phyloP scores from a whole-genome alignment of 2,888 invertebrate genomes.

The Julus scandinavius region DNA sequence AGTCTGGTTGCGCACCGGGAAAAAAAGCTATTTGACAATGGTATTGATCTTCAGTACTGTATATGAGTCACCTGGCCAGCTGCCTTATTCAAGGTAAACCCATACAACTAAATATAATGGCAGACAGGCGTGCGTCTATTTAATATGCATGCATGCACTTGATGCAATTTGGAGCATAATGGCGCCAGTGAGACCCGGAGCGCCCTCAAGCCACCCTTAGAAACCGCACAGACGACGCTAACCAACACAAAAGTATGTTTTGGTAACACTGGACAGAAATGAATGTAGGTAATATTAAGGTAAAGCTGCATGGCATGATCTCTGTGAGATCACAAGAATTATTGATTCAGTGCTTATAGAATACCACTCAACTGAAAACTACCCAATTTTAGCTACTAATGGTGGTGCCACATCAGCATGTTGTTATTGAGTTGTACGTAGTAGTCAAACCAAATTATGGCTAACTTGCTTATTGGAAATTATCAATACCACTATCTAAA shows the following conservation, averaged over 20 bases:
- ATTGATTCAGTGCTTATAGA: no score
- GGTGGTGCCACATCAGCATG: no score
- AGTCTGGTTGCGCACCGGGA: not conserved
- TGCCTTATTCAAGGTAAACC: slow-evolving; percentile 27
- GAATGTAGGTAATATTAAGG: not conserved
- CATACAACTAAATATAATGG: not conserved
- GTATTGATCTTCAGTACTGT: not conserved
- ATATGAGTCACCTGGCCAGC: slow-evolving; percentile 18
- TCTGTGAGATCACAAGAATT: not conserved
- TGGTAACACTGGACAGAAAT: no score
- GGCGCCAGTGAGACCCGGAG: not conserved
- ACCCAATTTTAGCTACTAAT: no score
- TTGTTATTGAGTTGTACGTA: no score
- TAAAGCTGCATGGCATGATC: not conserved
- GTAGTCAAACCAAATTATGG: no score
- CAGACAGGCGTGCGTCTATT: slow-evolving; percentile 9
- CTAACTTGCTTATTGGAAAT: no score
- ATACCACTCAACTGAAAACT: no score
- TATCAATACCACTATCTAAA: no score
- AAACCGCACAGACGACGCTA: not conserved
- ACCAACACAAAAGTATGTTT: not conserved
- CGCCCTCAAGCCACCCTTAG: not conserved
- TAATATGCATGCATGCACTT: not conserved
- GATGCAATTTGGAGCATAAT: not conserved
- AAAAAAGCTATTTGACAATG: not conserved